Evolutionary conservation across 2,797 vertebrate genomes (phyloP), one percentile per base, ranked within the genome.

Genomic region (Lepilemur ruficaudatus): DNA sequence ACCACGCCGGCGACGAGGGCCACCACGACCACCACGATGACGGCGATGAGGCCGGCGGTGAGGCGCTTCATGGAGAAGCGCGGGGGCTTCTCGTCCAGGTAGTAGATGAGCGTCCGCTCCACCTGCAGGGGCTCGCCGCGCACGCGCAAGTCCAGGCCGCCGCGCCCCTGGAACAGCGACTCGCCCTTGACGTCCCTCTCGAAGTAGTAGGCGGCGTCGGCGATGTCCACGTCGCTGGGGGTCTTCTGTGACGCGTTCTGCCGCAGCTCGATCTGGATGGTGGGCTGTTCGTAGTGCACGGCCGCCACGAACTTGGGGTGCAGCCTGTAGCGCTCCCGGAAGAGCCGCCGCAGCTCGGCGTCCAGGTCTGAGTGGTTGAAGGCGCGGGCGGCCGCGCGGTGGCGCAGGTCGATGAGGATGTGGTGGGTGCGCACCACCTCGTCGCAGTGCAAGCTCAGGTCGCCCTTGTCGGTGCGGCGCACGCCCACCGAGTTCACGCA

Each of bases 401-500:
- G 98, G 30, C 96, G 98, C 87, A 98, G 73, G 48, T 98, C 96
- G 0, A 98, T 78, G 52, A 98, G 95, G 89, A 98, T 98, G 95
- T 96, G 97, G 92, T 96, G 96, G 0, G 99, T 99, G 97, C 99
- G 98, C 78, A 99, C 99, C 95, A 99, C 98, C 79, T 99, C 98
- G 0, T 98, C 94, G 65, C 99, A 99, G 52, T 83, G 97, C 2
- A 99, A 75, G 82, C 9, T 97, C 72, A 48, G 94, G 98, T 99
- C 99, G 22, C 98, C 99, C 97, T 99, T 99, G 97, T 99, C 99
- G 0, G 98, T 99, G 5, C 99, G 98, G 2, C 99, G 99, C 4
- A 99, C 98, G 0, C 99, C 99, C 0, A 99, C 99, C 0, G 98
- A 99, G 99, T 99, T 99, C 65, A 99, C 99, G 0, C 99, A 99